Conservation (phyloP, 1,140 invertebrate genomes). For the Drosophila pachea region DNA sequence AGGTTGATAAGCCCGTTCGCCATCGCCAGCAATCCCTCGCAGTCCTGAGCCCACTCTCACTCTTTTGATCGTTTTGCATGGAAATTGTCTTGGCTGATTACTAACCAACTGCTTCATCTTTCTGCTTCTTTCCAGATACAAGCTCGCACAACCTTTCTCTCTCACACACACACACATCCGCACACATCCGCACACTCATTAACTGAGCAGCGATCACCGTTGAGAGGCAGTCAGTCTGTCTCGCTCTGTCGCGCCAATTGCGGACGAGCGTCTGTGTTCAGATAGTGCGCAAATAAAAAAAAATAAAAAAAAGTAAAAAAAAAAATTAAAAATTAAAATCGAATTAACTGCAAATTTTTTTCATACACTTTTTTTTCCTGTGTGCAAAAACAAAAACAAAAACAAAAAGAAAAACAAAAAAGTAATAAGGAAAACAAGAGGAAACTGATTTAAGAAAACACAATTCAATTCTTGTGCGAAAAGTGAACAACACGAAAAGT, state of each 20-base stretch:
- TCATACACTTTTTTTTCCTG: conserved; percentile 41
- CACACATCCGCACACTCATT: conserved; percentile 9
- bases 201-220: conserved; percentile 13
- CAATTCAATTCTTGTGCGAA: conserved; percentile 37
- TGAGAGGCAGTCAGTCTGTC: conserved; percentile 10
- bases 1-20: neutral
- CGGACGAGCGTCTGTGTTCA: conserved; percentile 3
- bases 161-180: neutral
- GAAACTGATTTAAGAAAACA: conserved; percentile 17
- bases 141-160: no score
- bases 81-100: neutral
- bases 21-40: no score
- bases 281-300: conserved; percentile 34
- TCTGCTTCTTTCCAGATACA: conserved; percentile 25
- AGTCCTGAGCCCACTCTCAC: neutral
- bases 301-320: conserved; percentile 14
- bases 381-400: conserved; percentile 16
- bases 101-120: conserved; percentile 19
- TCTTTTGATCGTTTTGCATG: neutral
- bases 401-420: conserved; percentile 10
- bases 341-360: conserved; percentile 42
- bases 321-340: conserved; percentile 34
- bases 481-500: conserved; percentile 26
- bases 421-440: conserved; percentile 2
- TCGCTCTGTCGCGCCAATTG: conserved; percentile 22